Evolutionary conservation across 2,797 vertebrate genomes (phyloP).

Genomic region (Bryconaethiops microstoma): DNA sequence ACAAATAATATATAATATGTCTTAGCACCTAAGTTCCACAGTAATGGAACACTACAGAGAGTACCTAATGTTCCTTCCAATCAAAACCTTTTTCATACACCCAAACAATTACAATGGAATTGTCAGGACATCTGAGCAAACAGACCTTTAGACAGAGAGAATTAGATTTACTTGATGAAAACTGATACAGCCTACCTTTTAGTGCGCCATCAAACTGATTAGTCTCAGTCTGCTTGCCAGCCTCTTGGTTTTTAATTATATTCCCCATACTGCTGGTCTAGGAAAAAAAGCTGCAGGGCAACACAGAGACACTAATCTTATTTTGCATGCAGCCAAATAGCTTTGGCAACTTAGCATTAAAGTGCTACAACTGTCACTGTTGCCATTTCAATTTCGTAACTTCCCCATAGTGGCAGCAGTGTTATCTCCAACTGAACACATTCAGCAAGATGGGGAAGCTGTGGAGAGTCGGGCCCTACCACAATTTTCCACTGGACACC

Average conservation of each 20-base stretch:
- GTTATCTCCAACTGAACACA: conserved; percentile 41
- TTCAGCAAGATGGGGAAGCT: conserved; percentile 80
- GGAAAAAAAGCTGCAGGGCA: conserved; percentile 36
- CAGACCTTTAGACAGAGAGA: not conserved
- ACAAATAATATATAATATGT: not conserved
- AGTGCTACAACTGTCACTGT: conserved; percentile 20
- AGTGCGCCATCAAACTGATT: conserved; percentile 38
- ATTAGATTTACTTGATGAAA: not conserved
- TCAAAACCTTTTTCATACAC: not conserved
- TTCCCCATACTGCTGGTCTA: conserved; percentile 74
- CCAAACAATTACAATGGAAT: not conserved
- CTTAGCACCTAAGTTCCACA: not conserved
- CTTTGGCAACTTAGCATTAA: not conserved
- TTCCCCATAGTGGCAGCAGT: conserved; percentile 58
- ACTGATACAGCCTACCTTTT: conserved; percentile 63
- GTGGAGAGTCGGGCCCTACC: conserved; percentile 67
- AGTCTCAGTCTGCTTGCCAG: conserved; percentile 13
- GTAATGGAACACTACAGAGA: not conserved
- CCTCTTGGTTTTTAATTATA: conserved; percentile 57
- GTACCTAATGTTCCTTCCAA: not conserved
- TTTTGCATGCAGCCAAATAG: conserved; percentile 7
- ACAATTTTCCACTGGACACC: conserved; percentile 81
- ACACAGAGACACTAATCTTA: conserved; percentile 26
- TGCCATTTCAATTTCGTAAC: conserved; percentile 41
- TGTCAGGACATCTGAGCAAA: not conserved